A percentile compares a stretch with the other conserved stretches of the same genome.
Conservation (phyloP, 1,140 invertebrate species). For the Anagrus nilaparvatae region DNA sequence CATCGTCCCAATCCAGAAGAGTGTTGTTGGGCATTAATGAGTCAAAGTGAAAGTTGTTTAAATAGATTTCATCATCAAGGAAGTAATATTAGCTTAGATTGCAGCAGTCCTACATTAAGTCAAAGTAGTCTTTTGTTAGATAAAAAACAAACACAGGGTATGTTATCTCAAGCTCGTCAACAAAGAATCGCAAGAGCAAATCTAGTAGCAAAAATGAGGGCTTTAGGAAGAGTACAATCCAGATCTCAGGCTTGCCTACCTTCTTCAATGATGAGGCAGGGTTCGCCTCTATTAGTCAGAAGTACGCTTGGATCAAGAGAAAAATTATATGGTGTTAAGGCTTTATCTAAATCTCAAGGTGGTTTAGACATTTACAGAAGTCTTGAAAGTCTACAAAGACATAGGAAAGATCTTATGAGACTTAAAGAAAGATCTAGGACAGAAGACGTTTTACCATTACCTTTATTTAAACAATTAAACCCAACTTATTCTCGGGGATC, state of each 20-base stretch:
- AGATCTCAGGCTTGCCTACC: conserved; percentile 29
- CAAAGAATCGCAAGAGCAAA: too few species aligned
- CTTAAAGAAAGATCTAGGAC: conserved; percentile 23
- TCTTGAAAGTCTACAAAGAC: conserved; percentile 31
- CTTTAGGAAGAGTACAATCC: conserved; percentile 19
- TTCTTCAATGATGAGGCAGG: neutral
- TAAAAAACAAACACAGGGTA: conserved; percentile 38
- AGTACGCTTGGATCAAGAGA: conserved; percentile 35
- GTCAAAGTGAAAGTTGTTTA: conserved; percentile 46
- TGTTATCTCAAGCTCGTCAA: conserved; percentile 33
- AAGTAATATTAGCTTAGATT: conserved; percentile 28
- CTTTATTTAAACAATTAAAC: conserved; percentile 32
- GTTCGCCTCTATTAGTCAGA: conserved; percentile 4
- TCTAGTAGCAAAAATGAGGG: too few species aligned
- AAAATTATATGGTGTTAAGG: conserved; percentile 44
- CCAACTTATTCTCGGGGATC: too few species aligned
- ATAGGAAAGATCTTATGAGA: conserved; percentile 22
- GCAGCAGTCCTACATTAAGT: conserved; percentile 28
- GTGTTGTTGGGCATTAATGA: too few species aligned
- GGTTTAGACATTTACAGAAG: conserved; percentile 42
- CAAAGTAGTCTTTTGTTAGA: conserved; percentile 36
- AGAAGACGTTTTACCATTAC: conserved; percentile 33
- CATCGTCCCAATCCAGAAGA: too few species aligned
- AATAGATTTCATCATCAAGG: conserved; percentile 26
- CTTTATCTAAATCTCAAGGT: conserved; percentile 47